Evolutionary conservation across 2,888 invertebrate species (phyloP), one percentile per base, ranked within the genome.

Genomic region (Cheilosia vulpina): DNA sequence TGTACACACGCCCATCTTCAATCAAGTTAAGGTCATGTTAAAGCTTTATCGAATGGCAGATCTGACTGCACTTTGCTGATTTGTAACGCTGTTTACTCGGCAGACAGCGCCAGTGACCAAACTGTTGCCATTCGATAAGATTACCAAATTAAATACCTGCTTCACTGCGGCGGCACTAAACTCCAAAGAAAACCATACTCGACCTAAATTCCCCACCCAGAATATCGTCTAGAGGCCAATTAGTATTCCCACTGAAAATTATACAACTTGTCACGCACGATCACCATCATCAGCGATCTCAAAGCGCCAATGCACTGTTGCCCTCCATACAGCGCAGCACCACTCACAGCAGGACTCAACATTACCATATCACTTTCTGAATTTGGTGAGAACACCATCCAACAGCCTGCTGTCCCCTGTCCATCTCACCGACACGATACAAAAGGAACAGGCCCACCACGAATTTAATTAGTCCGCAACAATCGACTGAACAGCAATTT

Each of bases 401-500:
- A 58, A 47, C 41, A 27, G 50, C 27, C 63, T 41, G 81, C 63
- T 41, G 76, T 65, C 65, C 45, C 76, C 63, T 17, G 81, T 65
- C 65, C 45, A 50, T 60, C 62, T 47, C 4, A 11, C 13, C 13
- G 38, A 11, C 38, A 9, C 31, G 24, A 27, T 11, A 69, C 58
- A 65, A 80, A 75, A 55, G 24, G 63, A 71, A 52, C 71, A 65
- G 71, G 85, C 81, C 85, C 85, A 85, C 85, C 85, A 85, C 76
- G 85, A 85, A 85, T 85, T 81, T 81, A 81, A 85, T 85, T 85
- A 85, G 71, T 38, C 38, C 38, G 60, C 81, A 80, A 41, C 85
- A 80, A 81, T 76, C 76, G 43, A 34, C 55, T 66, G 82, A 66
- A 68, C 78, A 83, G 55, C 72, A 71, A 76, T 82, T 82, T 72